These are phyloP conservation scores for Cercocebus atys DNA, from an alignment of 2,113 vertebrate genomes.

Conservation along the genomic window DNA sequence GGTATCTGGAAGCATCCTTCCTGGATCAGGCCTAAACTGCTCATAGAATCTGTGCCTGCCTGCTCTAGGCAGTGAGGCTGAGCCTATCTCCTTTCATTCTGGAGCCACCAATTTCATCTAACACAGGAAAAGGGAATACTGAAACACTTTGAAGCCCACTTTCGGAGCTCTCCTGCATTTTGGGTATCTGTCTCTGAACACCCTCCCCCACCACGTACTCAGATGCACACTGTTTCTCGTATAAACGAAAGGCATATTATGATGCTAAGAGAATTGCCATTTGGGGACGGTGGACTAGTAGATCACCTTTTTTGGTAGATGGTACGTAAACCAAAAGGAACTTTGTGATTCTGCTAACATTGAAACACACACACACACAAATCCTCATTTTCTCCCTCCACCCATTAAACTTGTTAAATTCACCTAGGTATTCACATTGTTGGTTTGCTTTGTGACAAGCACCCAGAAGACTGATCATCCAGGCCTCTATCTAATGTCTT, in stretches of 20 bases:
- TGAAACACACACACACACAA: background rate
- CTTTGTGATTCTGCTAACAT: background rate
- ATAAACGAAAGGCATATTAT: background rate
- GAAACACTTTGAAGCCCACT: background rate
- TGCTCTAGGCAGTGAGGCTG: background rate
- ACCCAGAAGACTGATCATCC: background rate
- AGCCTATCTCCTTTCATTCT: background rate
- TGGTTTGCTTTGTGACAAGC: background rate
- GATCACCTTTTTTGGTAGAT: background rate
- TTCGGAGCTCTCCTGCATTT: background rate
- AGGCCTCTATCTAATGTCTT: background rate
- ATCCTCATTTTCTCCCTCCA: background rate
- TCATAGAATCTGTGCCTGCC: background rate
- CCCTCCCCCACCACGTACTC: background rate
- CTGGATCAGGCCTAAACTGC: background rate
- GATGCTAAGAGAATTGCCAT: background rate
- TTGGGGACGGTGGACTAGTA: background rate
- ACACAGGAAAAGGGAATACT: background rate
- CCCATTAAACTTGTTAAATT: constrained; percentile 31
- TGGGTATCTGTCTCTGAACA: background rate
- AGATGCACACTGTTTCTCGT: background rate
- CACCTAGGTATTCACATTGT: background rate
- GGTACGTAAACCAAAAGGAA: background rate
- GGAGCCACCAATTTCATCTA: background rate
- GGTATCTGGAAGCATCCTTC: background rate